Conservation (phyloP, 2,113 vertebrate species). For the Trematomus loennbergii region DNA sequence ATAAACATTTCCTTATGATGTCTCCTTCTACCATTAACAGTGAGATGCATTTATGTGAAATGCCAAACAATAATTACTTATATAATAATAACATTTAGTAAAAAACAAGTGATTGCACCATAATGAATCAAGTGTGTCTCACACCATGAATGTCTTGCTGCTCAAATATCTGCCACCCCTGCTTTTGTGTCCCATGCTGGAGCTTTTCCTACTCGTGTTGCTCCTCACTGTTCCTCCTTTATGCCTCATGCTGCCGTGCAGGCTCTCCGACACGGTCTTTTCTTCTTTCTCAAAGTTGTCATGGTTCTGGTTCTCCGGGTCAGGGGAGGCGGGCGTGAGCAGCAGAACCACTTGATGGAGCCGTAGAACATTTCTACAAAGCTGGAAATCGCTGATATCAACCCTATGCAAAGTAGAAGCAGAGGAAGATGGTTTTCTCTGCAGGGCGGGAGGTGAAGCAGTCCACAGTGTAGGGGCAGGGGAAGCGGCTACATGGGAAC, state of each 20-base stretch:
- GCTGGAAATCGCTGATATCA: constrained; percentile 88
- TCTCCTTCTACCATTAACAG: background rate
- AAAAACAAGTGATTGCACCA: background rate
- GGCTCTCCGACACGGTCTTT: background rate
- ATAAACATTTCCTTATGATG: background rate
- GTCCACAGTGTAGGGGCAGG: constrained; percentile 92
- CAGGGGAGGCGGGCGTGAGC: rapidly evolving
- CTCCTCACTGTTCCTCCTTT: constrained; percentile 39
- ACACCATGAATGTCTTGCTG: constrained; percentile 48
- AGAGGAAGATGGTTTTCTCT: constrained; percentile 93
- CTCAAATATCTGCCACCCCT: constrained; percentile 28
- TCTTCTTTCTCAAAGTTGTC: background rate
- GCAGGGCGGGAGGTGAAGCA: constrained; percentile 94
- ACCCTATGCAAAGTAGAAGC: constrained; percentile 92
- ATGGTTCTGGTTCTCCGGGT: constrained; percentile 2
- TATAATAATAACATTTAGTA: background rate
- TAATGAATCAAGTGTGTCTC: background rate
- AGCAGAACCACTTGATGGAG: constrained; percentile 83
- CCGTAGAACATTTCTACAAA: constrained; percentile 86
- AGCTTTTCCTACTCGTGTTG: constrained; percentile 31
- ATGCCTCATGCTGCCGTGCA: background rate
- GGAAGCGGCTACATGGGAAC: constrained; percentile 86
- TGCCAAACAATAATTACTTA: background rate
- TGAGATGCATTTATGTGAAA: background rate
- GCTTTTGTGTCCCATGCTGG: constrained; percentile 19